Evolutionary conservation across 1,140 invertebrate genomes (phyloP).

Genomic region (Alviniconcha marisindica): DNA sequence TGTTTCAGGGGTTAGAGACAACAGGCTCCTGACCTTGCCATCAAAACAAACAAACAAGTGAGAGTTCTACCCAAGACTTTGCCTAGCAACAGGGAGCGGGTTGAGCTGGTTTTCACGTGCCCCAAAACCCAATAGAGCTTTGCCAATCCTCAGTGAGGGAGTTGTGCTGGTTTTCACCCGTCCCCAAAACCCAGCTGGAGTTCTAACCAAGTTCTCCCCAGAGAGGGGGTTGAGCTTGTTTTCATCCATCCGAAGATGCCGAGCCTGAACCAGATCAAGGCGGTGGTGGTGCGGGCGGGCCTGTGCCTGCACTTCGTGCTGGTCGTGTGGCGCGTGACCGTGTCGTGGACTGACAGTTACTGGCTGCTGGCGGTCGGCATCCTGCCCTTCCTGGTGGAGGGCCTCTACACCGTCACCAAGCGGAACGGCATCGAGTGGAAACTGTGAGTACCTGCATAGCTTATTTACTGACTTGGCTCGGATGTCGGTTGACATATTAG

Average conservation of each 20-base stretch:
- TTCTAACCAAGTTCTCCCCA: background rate
- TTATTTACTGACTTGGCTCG: too few relatives aligned
- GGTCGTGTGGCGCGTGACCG: slow-evolving; percentile 63
- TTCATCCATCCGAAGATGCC: slow-evolving; percentile 26
- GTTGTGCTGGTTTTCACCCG: background rate
- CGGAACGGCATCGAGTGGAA: slow-evolving; percentile 68
- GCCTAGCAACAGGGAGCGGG: background rate
- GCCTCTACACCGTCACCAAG: slow-evolving; percentile 55
- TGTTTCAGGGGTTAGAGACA: too few relatives aligned
- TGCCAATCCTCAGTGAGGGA: background rate
- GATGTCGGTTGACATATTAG: too few relatives aligned
- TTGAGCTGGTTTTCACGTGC: background rate
- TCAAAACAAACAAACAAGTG: too few relatives aligned
- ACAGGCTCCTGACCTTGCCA: too few relatives aligned
- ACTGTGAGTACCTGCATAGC: slow-evolving; percentile 64
- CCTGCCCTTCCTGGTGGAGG: slow-evolving; percentile 59
- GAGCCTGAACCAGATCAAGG: slow-evolving; percentile 59
- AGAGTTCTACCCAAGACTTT: too few relatives aligned
- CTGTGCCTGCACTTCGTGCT: slow-evolving; percentile 64
- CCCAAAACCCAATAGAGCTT: background rate
- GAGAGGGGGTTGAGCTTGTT: slow-evolving; percentile 12
- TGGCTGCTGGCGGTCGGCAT: slow-evolving; percentile 60
- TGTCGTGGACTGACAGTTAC: slow-evolving; percentile 53
- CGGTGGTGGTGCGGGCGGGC: slow-evolving; percentile 58
- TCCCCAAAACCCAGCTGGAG: background rate